Evolutionary conservation across 64 coral and sea anemone species (phyloP).

Genomic region (Montipora sp.): DNA sequence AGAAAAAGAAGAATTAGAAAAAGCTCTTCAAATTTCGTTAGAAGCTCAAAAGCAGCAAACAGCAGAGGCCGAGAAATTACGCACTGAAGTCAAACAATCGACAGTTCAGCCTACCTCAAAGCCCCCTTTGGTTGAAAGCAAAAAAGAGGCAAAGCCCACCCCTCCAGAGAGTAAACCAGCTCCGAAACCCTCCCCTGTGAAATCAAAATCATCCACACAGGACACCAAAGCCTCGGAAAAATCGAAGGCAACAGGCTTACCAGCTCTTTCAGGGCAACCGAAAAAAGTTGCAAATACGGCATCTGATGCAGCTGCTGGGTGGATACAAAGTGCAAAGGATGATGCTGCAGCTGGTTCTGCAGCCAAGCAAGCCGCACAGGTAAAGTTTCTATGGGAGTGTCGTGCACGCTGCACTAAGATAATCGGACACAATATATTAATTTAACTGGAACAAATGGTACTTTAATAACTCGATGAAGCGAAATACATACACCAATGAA

Average conservation of each 20-base stretch:
- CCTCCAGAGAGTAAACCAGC: conserved; percentile 25
- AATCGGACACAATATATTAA: too few relatives aligned
- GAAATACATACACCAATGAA: too few relatives aligned
- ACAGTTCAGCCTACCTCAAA: neutral
- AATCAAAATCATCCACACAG: conserved; percentile 6
- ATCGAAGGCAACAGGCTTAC: conserved; percentile 3
- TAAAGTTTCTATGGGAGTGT: neutral
- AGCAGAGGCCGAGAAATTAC: conserved; percentile 32
- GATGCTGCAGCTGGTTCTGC: conserved; percentile 54
- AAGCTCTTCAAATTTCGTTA: conserved; percentile 55
- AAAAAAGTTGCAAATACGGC: conserved; percentile 35
- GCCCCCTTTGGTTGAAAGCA: neutral
- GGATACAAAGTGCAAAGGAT: conserved; percentile 90
- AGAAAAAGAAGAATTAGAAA: conserved; percentile 88
- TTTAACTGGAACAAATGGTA: too few relatives aligned
- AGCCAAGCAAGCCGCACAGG: conserved; percentile 20
- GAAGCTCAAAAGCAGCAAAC: conserved; percentile 37
- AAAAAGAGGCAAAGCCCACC: conserved; percentile 12
- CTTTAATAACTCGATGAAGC: too few relatives aligned
- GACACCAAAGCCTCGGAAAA: conserved; percentile 31
- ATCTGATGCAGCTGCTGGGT: conserved; percentile 85
- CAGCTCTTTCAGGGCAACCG: neutral
- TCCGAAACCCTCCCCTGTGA: neutral
- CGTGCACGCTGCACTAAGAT: too few relatives aligned
- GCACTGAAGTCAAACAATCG: conserved; percentile 24